These are phyloP conservation scores for Sebastes alutus DNA, from an alignment of 2,797 vertebrate genomes.

Conservation along the genomic window DNA sequence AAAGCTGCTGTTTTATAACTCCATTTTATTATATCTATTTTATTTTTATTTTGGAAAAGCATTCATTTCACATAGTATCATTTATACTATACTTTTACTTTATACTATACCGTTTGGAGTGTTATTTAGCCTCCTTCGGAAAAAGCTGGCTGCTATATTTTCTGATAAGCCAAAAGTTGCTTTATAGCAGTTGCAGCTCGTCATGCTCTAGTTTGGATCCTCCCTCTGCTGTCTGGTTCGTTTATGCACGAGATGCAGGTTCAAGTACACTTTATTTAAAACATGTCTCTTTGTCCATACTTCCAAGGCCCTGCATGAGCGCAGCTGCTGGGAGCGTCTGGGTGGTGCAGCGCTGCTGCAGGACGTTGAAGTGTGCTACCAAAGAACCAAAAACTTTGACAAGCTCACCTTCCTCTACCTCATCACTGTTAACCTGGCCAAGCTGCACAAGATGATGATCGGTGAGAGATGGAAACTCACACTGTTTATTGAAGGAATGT, in stretches of 20 bases:
- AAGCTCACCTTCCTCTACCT: conserved; percentile 97
- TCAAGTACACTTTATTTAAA: not conserved
- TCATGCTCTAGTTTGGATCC: not conserved
- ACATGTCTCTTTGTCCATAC: not conserved
- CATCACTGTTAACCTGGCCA: conserved; percentile 96
- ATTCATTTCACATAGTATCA: no score
- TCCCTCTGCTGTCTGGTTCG: no score
- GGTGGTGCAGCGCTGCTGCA: conserved; percentile 81
- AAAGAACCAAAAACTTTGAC: conserved; percentile 98
- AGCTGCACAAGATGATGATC: conserved; percentile 98
- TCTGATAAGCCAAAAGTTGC: not conserved
- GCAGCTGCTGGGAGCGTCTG: accelerated
- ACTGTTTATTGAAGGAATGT: no score
- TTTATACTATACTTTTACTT: no score
- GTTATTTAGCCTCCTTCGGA: no score
- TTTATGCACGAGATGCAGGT: not conserved
- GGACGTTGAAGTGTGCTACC: conserved; percentile 99
- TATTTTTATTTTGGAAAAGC: no score
- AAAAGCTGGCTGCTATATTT: not conserved
- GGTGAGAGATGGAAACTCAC: conserved; percentile 76
- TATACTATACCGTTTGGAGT: no score
- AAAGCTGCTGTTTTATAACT: no score
- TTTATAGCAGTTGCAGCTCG: not conserved
- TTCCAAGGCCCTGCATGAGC: conserved; percentile 92
- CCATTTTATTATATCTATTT: no score